These are phyloP conservation scores for Doryteuthis pealeii DNA, from an alignment of 1,140 invertebrate species.

Conservation along the genomic window DNA sequence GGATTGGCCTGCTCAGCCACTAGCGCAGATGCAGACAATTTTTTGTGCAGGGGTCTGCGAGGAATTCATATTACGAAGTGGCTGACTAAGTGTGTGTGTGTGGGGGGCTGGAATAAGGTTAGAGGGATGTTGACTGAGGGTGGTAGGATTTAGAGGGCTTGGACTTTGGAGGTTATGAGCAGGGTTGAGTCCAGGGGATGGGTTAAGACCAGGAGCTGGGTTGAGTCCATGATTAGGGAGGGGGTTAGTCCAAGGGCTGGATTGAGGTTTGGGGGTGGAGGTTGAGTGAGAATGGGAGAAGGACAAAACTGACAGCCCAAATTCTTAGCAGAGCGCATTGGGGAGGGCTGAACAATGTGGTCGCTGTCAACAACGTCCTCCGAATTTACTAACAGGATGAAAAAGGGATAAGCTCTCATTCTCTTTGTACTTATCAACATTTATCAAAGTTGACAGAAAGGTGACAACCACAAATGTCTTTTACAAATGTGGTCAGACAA, in stretches of 20 bases:
- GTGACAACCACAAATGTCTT: too few relatives aligned
- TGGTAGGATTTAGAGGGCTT: background rate
- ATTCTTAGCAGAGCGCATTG: background rate
- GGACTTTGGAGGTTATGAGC: background rate
- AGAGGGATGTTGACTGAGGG: background rate
- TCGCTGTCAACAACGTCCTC: background rate
- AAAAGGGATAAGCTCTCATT: constrained; percentile 10
- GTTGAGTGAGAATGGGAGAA: background rate
- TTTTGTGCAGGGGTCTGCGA: too few relatives aligned
- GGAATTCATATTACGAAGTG: too few relatives aligned
- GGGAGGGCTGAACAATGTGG: constrained; percentile 8
- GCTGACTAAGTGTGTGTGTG: too few relatives aligned
- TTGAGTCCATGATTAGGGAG: background rate
- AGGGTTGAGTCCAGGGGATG: background rate
- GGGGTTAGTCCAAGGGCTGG: background rate
- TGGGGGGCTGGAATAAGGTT: too few relatives aligned
- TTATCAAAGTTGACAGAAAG: too few relatives aligned
- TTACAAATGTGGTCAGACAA: too few relatives aligned
- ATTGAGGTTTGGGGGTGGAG: background rate
- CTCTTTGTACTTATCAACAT: background rate
- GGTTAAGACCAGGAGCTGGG: background rate
- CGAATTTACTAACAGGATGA: constrained; percentile 16
- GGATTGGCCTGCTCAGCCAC: too few relatives aligned
- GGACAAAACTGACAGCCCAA: background rate
- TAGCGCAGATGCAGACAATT: too few relatives aligned